Evolutionary conservation across 2,797 vertebrate genomes (phyloP).

Genomic region (Oreochromis mossambicus): DNA sequence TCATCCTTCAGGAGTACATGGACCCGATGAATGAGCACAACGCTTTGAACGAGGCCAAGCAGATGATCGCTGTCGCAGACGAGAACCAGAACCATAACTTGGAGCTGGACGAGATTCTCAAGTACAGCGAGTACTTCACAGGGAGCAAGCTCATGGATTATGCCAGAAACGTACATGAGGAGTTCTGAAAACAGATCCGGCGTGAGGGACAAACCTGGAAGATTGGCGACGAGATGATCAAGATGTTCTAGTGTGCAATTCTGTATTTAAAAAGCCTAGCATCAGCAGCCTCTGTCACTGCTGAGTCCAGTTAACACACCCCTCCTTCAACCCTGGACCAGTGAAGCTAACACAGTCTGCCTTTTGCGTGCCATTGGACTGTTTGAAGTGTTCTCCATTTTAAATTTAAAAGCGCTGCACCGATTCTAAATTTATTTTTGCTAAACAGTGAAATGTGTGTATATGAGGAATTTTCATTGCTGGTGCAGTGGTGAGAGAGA

Average conservation of each 20-base stretch:
- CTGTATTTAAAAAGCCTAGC: slow-evolving; percentile 19
- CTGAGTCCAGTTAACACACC: slow-evolving; percentile 12
- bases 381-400: not conserved
- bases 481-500: not conserved
- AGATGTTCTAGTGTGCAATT: slow-evolving; percentile 37
- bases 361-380: slow-evolving; percentile 23
- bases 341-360: slow-evolving; percentile 3
- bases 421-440: slow-evolving; percentile 4
- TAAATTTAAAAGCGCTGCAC: not conserved
- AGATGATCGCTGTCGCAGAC: slow-evolving; percentile 98
- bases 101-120: slow-evolving; percentile 94
- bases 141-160: slow-evolving; percentile 99
- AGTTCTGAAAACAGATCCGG: slow-evolving; percentile 80
- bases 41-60: slow-evolving; percentile 93
- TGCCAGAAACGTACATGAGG: slow-evolving; percentile 94
- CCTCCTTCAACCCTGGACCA: not conserved
- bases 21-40: slow-evolving; percentile 98
- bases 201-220: slow-evolving; percentile 20
- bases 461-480: slow-evolving; percentile 51
- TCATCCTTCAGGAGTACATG: slow-evolving; percentile 87
- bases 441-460: slow-evolving; percentile 56
- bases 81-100: slow-evolving; percentile 93
- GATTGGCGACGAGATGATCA: not conserved
- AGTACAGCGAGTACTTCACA: slow-evolving; percentile 97
- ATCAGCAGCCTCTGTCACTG: slow-evolving; percentile 11